phyloP scores from a whole-genome alignment of 1,140 invertebrate species.

The Cryptotermes secundus region DNA sequence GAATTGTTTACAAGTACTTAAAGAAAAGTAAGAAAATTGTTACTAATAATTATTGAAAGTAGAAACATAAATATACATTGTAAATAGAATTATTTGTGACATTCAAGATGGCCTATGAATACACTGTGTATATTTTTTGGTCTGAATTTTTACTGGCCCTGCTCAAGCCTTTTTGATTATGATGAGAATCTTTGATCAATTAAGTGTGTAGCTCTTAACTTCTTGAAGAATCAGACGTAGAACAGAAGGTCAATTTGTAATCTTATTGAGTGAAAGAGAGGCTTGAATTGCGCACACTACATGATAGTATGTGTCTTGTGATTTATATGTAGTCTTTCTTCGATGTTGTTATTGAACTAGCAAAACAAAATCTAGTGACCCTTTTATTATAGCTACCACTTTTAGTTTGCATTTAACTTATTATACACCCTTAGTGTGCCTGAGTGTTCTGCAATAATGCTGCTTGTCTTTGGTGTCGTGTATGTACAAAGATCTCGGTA shows the following conservation, averaged over 20 bases:
- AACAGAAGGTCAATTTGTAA: not conserved
- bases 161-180: conserved; percentile 9
- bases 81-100: not conserved
- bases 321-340: not conserved
- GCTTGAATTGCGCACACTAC: not conserved
- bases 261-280: not conserved
- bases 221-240: not conserved
- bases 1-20: conserved; percentile 13
- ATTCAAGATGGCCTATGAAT: conserved; percentile 5
- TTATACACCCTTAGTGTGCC: not conserved
- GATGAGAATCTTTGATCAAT: not conserved
- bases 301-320: not conserved
- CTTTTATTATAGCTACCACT: not conserved
- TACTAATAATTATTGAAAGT: not conserved
- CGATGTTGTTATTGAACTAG: not conserved
- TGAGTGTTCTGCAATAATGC: not conserved
- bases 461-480: not conserved
- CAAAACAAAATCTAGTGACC: not conserved
- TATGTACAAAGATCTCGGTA: not conserved
- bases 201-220: not conserved
- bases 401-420: not conserved
- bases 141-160: not conserved
- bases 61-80: not conserved
- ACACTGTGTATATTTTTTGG: conserved; percentile 11
- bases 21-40: not conserved